Conservation (phyloP, 1,140 invertebrate genomes). For the Drosophila nebulosa region DNA sequence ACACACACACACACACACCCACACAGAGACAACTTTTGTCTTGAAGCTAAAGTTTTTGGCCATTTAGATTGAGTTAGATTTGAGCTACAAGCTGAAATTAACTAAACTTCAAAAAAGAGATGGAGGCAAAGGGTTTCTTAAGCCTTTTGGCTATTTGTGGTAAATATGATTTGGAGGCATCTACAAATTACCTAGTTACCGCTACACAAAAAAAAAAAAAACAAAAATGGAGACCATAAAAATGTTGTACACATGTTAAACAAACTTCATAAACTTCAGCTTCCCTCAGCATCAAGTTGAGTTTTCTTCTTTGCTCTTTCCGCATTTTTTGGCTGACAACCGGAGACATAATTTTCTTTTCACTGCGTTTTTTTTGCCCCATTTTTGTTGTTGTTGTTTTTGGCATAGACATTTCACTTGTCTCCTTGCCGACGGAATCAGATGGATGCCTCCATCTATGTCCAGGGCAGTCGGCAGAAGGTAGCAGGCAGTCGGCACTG, state of each 20-base stretch:
- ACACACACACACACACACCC: neutral
- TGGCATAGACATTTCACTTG: slow-evolving; percentile 31
- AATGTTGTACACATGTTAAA: slow-evolving; percentile 52
- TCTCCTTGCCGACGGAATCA: slow-evolving; percentile 30
- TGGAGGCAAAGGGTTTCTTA: no score
- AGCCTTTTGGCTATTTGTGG: slow-evolving; percentile 29
- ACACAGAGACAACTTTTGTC: neutral
- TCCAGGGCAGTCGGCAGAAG: no score
- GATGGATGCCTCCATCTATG: slow-evolving; percentile 32
- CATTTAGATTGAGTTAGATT: slow-evolving; percentile 66
- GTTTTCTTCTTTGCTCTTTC: neutral
- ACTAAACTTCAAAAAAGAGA: slow-evolving; percentile 32
- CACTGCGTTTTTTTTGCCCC: slow-evolving; percentile 22
- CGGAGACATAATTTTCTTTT: slow-evolving; percentile 56
- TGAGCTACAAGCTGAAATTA: slow-evolving; percentile 13
- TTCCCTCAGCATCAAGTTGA: slow-evolving; percentile 30
- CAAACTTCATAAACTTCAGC: slow-evolving; percentile 64
- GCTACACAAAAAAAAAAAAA: neutral
- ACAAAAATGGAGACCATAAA: neutral
- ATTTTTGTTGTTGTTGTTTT: neutral
- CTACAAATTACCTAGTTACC: neutral
- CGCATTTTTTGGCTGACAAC: slow-evolving; percentile 32
- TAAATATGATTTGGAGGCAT: slow-evolving; percentile 23
- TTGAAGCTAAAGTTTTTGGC: slow-evolving; percentile 42
- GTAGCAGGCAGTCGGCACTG: slow-evolving; percentile 16